phyloP scores from a whole-genome alignment of 1,140 invertebrate genomes.

The Hycleus cichorii region DNA sequence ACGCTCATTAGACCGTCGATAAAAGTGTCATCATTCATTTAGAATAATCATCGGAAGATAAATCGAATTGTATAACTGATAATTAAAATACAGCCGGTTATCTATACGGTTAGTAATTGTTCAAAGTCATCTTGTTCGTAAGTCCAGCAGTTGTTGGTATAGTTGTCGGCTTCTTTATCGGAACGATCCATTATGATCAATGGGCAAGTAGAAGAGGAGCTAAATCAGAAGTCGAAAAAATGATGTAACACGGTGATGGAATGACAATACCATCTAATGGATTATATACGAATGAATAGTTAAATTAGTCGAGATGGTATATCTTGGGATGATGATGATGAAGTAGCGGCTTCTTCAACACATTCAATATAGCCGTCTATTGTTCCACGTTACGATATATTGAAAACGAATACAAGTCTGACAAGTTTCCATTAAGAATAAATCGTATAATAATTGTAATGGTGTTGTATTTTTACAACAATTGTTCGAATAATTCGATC shows the following conservation, averaged over 20 bases:
- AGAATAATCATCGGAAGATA: too few species aligned
- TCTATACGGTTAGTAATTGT: too few species aligned
- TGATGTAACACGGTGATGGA: conserved; percentile 15
- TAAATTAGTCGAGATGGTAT: conserved; percentile 14
- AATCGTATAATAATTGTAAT: too few species aligned
- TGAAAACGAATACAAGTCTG: conserved; percentile 1
- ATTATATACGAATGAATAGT: conserved; percentile 17
- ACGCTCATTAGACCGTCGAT: too few species aligned
- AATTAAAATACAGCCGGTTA: too few species aligned
- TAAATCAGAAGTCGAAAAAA: background rate
- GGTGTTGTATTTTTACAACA: too few species aligned
- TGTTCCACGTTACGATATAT: background rate
- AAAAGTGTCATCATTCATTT: too few species aligned
- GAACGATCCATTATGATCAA: conserved; percentile 5
- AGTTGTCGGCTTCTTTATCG: conserved; percentile 4
- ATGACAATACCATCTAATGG: conserved; percentile 17
- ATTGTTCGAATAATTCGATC: too few species aligned
- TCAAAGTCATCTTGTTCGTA: too few species aligned
- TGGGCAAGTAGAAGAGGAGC: background rate
- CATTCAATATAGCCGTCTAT: background rate
- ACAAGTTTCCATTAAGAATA: too few species aligned
- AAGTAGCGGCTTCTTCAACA: conserved; percentile 12
- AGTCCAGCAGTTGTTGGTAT: too few species aligned
- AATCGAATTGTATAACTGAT: too few species aligned
- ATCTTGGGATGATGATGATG: conserved; percentile 7